Evolutionary conservation across 2,888 invertebrate genomes (phyloP), one percentile per base, ranked within the genome.

Genomic region (Synanthedon tipuliformis): DNA sequence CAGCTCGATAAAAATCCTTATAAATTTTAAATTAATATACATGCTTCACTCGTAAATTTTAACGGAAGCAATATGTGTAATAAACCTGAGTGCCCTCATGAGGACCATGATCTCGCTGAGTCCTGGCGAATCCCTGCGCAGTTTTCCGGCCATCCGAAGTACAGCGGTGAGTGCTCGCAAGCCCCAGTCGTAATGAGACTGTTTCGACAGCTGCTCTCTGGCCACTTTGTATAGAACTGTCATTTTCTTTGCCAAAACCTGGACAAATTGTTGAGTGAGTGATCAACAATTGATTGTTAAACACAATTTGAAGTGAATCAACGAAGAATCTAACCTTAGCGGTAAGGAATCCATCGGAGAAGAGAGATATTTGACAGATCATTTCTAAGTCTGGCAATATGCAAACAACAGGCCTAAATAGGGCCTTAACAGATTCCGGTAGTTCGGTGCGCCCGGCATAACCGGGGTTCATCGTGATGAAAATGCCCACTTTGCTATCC

Each of bases 401-500:
- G 73, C 97, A 97, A 1, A 96, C 95, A 3, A 97, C 96, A 0
- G 97, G 97, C 10, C 97, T 89, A 78, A 97, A 97, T 40, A 96
- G 81, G 0, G 95, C 95, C 74, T 97, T 97, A 7, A 97, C 95
- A 0, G 95, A 95, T 77, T 97, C 97, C 0, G 97, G 97, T 40
- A 98, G 83, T 70, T 97, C 96, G 0, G 96, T 96, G 54, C 96
- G 91, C 0, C 96, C 96, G 0, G 96, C 95, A 70, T 97, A 96
- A 1, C 96, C 96, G 0, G 96, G 96, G 85, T 97, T 97, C 96
- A 97, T 97, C 0, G 97, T 97, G 53, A 97, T 95, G 78, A 97
- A 98, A 57, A 97, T 93, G 1, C 97, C 97, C 13, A 96, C 94
- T 81, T 96, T 95, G 5, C 89, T 82, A 79, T 97, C 96, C 73